phyloP scores from a whole-genome alignment of 2,888 invertebrate species.

The Parnassius glacialis region DNA sequence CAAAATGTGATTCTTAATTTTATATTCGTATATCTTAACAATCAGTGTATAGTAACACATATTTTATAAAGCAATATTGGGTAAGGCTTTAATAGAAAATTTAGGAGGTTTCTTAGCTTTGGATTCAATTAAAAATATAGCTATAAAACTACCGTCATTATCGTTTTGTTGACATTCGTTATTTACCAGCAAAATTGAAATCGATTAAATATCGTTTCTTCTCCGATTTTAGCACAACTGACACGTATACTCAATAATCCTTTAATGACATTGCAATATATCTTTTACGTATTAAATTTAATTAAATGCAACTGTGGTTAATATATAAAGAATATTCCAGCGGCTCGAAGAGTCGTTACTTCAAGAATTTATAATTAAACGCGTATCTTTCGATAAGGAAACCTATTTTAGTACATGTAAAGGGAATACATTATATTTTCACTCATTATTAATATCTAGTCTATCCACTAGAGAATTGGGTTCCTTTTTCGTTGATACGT shows the following conservation, averaged over 20 bases:
- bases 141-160: conserved; percentile 3
- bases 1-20: no score
- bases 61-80: no score
- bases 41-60: no score
- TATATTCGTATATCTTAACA: no score
- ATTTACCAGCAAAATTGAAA: conserved; percentile 8
- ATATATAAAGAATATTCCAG: conserved; percentile 21
- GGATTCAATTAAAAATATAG: no score
- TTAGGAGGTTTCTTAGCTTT: no score
- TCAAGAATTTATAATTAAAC: conserved; percentile 25
- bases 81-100: no score
- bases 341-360: conserved; percentile 16
- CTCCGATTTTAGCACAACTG: conserved; percentile 1
- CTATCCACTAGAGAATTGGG: background rate
- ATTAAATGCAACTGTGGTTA: conserved; percentile 22
- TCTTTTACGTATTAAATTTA: conserved; percentile 25
- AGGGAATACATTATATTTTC: conserved; percentile 12
- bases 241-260: conserved; percentile 7
- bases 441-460: background rate
- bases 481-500: background rate
- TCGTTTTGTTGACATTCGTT: conserved; percentile 4
- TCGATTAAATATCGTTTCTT: conserved; percentile 2
- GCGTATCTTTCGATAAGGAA: conserved; percentile 24
- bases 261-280: conserved; percentile 19
- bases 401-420: conserved; percentile 24